A percentile compares a stretch with the other conserved stretches of the same genome.
Conservation (phyloP, 2,113 vertebrate species). For the Corythornis vintsioides region DNA sequence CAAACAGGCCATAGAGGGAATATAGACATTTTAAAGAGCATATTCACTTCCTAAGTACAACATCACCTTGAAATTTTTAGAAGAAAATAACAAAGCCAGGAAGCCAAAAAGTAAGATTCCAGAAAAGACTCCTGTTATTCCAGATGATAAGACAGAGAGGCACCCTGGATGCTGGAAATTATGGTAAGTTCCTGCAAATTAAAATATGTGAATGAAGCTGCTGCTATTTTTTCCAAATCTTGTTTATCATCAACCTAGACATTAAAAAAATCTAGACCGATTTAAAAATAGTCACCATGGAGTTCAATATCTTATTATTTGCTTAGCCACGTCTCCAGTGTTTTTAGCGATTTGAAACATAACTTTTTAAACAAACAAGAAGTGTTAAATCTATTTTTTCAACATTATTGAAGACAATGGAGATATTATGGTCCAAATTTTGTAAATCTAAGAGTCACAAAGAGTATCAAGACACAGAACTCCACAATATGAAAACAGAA, state of each 20-base stretch:
- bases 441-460: background rate
- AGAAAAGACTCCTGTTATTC: background rate
- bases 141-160: background rate
- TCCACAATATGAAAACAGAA: background rate
- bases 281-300: background rate
- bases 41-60: background rate
- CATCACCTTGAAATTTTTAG: background rate
- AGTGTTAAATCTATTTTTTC: background rate
- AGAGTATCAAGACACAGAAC: background rate
- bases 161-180: background rate
- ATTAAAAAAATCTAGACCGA: background rate
- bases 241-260: background rate
- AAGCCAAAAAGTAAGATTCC: background rate
- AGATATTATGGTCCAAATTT: background rate
- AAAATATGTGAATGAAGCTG: background rate
- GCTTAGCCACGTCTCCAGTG: background rate
- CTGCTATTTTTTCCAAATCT: background rate
- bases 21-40: background rate
- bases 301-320: background rate
- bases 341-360: background rate
- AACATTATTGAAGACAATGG: background rate
- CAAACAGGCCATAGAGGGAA: fast-evolving
- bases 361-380: background rate
- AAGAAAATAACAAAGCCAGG: background rate
- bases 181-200: background rate